Evolutionary conservation across 2,888 invertebrate species (phyloP).

Genomic region (Ennomos quercinarius): DNA sequence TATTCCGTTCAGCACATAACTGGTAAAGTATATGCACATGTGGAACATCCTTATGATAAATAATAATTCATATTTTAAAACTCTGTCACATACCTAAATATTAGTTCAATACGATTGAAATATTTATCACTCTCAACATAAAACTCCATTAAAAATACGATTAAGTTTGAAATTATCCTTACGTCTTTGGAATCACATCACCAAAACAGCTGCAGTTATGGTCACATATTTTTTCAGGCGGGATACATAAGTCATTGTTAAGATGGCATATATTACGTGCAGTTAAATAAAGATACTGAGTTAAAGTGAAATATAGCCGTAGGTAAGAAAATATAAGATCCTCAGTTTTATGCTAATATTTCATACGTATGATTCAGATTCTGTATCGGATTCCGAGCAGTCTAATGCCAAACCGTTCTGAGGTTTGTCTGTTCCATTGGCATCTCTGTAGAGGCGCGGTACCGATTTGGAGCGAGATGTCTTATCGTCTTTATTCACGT

Average conservation of each 20-base stretch:
- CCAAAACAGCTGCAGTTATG: constrained; percentile 83
- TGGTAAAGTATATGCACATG: background rate
- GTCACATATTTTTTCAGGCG: constrained; percentile 81
- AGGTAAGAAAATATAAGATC: constrained; percentile 15
- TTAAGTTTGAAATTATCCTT: constrained; percentile 79
- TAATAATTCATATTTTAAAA: constrained; percentile 39
- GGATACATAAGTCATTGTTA: constrained; percentile 61
- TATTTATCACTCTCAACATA: constrained; percentile 52
- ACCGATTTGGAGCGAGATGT: constrained; percentile 77
- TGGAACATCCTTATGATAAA: constrained; percentile 33
- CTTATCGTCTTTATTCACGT: constrained; percentile 86
- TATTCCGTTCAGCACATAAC: background rate
- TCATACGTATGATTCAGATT: constrained; percentile 82
- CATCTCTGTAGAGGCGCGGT: constrained; percentile 76
- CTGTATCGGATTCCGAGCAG: constrained; percentile 80
- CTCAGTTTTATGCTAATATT: constrained; percentile 40
- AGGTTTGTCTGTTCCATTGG: constrained; percentile 65
- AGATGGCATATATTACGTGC: constrained; percentile 36
- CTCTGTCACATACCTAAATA: constrained; percentile 31
- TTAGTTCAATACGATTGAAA: constrained; percentile 41
- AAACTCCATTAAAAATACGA: constrained; percentile 52
- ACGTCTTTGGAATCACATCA: constrained; percentile 85
- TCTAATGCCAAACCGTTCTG: constrained; percentile 74
- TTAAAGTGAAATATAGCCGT: constrained; percentile 34
- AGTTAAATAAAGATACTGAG: constrained; percentile 38